These are phyloP conservation scores for Centruroides sculpturatus DNA, from an alignment of 1,140 invertebrate species.

Conservation along the genomic window DNA sequence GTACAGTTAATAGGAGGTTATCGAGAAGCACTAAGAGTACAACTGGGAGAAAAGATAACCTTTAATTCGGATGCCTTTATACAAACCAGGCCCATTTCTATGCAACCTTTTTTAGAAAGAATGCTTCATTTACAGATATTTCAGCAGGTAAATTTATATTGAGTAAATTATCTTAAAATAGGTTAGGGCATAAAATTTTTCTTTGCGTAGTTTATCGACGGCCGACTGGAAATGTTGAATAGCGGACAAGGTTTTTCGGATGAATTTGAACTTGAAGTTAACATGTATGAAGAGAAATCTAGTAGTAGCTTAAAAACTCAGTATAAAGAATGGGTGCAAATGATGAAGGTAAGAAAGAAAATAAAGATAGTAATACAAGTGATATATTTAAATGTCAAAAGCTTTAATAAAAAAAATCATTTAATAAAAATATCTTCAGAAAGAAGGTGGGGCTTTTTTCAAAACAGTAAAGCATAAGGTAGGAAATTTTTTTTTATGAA, in stretches of 20 bases:
- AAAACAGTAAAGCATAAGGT: constrained; percentile 40
- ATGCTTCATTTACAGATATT: constrained; percentile 93
- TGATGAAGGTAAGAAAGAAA: constrained; percentile 32
- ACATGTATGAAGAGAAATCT: constrained; percentile 55
- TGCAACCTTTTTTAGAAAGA: constrained; percentile 75
- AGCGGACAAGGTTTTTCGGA: constrained; percentile 48
- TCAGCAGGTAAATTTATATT: constrained; percentile 36
- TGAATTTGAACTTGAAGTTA: constrained; percentile 84
- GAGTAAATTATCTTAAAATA: background rate
- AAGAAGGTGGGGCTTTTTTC: constrained; percentile 51
- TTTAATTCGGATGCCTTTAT: constrained; percentile 76
- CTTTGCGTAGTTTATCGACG: constrained; percentile 68
- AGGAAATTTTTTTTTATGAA: background rate
- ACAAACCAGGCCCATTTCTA: constrained; percentile 54
- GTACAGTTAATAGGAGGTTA: constrained; percentile 82
- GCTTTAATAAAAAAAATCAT: too few relatives aligned
- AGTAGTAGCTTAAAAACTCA: constrained; percentile 44
- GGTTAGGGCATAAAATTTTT: background rate
- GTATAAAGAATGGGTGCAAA: constrained; percentile 55
- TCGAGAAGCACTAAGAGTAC: constrained; percentile 59
- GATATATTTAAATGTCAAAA: too few relatives aligned
- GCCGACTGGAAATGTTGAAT: constrained; percentile 75
- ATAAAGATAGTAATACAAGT: background rate
- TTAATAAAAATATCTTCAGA: constrained; percentile 17
- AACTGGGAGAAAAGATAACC: constrained; percentile 43